phyloP scores from a whole-genome alignment of 2,888 invertebrate species.

The Podabrus alpinus region DNA sequence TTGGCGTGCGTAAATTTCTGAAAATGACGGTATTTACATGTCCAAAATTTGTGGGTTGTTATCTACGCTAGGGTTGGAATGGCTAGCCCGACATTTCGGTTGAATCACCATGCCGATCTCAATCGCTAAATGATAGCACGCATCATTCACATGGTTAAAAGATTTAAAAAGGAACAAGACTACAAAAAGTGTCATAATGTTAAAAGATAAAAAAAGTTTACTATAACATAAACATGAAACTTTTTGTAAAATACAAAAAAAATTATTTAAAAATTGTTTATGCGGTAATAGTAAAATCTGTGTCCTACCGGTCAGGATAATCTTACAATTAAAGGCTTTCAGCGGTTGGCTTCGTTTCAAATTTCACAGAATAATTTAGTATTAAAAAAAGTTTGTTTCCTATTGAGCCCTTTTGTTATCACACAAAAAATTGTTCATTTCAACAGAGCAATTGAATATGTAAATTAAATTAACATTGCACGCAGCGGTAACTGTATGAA shows the following conservation, averaged over 20 bases:
- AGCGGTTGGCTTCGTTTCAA: neutral
- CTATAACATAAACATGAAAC: conserved; percentile 1
- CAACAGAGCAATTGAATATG: neutral
- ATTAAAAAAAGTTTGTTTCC: neutral
- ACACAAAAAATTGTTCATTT: neutral
- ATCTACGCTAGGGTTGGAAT: conserved; percentile 7
- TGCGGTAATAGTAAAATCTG: neutral
- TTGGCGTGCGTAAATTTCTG: conserved; percentile 10
- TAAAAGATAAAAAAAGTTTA: conserved; percentile 3
- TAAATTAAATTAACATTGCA: neutral
- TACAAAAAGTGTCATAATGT: conserved; percentile 3
- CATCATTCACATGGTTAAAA: neutral
- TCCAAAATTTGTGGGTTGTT: conserved; percentile 15
- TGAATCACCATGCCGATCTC: conserved; percentile 3
- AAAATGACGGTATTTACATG: conserved; percentile 15
- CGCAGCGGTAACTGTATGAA: neutral
- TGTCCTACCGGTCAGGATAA: neutral
- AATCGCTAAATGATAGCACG: conserved; percentile 10
- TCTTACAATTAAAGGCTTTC: neutral
- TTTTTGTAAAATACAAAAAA: neutral
- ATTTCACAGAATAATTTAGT: neutral
- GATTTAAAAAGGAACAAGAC: conserved; percentile 3
- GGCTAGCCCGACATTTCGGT: conserved; percentile 12
- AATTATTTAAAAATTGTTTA: neutral
- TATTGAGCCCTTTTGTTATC: neutral